phyloP scores from a whole-genome alignment of 1,140 invertebrate species.

The Adelges cooleyi region DNA sequence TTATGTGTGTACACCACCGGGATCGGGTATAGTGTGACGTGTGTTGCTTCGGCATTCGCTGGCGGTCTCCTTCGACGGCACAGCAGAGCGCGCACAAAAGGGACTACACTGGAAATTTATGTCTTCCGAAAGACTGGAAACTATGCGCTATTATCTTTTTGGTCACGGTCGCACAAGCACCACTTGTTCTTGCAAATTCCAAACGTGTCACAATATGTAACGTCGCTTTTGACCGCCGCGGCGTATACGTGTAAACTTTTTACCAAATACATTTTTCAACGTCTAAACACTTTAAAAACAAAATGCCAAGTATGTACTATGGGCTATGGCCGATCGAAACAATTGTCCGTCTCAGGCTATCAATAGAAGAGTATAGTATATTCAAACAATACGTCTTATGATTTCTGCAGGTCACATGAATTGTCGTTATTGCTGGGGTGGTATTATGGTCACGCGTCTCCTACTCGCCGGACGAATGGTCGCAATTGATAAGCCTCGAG shows the following conservation, averaged over 20 bases:
- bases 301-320: too few relatives aligned
- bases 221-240: too few relatives aligned
- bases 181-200: constrained; percentile 7
- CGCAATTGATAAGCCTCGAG: not conserved
- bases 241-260: not conserved
- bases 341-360: too few relatives aligned
- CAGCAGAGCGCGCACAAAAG: constrained; percentile 8
- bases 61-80: not conserved
- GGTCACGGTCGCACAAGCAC: not conserved
- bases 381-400: too few relatives aligned
- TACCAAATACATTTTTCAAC: too few relatives aligned
- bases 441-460: too few relatives aligned
- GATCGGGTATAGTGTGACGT: not conserved
- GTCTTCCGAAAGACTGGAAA: constrained; percentile 26
- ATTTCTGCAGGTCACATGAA: too few relatives aligned
- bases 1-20: not conserved
- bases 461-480: not conserved
- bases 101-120: constrained; percentile 27
- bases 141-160: constrained; percentile 26
- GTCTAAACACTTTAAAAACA: too few relatives aligned
- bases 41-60: not conserved
- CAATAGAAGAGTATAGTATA: too few relatives aligned
- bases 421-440: too few relatives aligned
- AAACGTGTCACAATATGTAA: too few relatives aligned
- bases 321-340: too few relatives aligned